Evolutionary conservation across 2,888 invertebrate species (phyloP).

Genomic region (Drosophila colorata): DNA sequence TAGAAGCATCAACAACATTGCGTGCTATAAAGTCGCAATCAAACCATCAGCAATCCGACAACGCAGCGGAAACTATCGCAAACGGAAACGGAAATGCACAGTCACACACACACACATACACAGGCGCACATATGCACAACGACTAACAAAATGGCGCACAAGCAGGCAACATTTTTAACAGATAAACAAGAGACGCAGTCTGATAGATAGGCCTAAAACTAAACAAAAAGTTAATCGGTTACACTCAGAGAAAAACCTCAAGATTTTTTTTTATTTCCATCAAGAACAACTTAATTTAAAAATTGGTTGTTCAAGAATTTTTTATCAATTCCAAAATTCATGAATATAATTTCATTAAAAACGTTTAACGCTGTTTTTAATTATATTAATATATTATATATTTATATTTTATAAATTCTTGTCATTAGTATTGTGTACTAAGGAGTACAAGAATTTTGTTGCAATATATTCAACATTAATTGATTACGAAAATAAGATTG

Average conservation of each 20-base stretch:
- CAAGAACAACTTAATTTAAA: no score
- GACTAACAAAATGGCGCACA: constrained; percentile 7
- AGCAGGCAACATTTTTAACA: constrained; percentile 27
- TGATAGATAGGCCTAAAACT: constrained; percentile 16
- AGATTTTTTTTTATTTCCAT: no score
- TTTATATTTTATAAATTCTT: no score
- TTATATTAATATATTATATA: no score
- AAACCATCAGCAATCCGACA: constrained; percentile 46
- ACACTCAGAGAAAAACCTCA: not conserved
- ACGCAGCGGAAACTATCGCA: constrained; percentile 57
- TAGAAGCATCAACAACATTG: constrained; percentile 38
- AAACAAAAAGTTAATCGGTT: constrained; percentile 8
- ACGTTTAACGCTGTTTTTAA: no score
- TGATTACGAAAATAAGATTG: not conserved
- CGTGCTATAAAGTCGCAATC: constrained; percentile 59
- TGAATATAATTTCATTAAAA: no score
- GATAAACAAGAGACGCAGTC: constrained; percentile 27
- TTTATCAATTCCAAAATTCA: no score
- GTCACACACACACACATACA: constrained; percentile 9
- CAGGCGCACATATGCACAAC: constrained; percentile 10
- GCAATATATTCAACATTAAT: no score
- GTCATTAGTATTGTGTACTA: no score
- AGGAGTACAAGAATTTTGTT: no score
- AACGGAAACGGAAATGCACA: constrained; percentile 60
- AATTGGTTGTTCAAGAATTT: no score